These are phyloP conservation scores for Oplegnathus fasciatus DNA, from an alignment of 2,113 vertebrate genomes.

Conservation along the genomic window DNA sequence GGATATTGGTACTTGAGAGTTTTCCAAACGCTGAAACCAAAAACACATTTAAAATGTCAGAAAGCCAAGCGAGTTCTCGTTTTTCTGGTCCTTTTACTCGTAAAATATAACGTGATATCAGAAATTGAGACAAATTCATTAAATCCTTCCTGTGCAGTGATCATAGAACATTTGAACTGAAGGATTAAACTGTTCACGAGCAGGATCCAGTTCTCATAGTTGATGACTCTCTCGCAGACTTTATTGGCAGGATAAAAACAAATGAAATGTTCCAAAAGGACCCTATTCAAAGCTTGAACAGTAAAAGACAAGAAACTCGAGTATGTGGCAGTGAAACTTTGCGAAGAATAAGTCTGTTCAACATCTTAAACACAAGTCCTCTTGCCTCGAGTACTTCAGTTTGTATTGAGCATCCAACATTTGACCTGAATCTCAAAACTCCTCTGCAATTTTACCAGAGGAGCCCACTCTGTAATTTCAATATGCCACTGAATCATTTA, in stretches of 20 bases:
- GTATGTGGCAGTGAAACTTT: conserved; percentile 14
- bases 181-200: conserved; percentile 9
- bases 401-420: conserved; percentile 28
- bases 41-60: neutral
- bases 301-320: neutral
- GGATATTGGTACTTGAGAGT: neutral
- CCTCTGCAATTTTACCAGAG: conserved; percentile 44
- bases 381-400: conserved; percentile 20
- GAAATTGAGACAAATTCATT: neutral
- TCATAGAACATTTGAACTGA: neutral
- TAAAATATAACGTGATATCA: neutral
- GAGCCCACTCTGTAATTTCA: conserved; percentile 58
- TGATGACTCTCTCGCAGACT: neutral
- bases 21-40: neutral
- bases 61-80: neutral
- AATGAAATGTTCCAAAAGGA: conserved; percentile 1
- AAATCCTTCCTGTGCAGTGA: neutral
- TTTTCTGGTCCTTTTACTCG: neutral
- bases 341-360: conserved; percentile 19
- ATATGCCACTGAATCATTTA: conserved; percentile 67
- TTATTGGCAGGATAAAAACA: neutral
- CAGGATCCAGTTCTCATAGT: neutral
- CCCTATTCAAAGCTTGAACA: conserved; percentile 11
- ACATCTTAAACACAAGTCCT: conserved; percentile 12
- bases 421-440: conserved; percentile 36